These are phyloP conservation scores for Otus sunia DNA, from an alignment of 2,113 vertebrate genomes.

Conservation along the genomic window DNA sequence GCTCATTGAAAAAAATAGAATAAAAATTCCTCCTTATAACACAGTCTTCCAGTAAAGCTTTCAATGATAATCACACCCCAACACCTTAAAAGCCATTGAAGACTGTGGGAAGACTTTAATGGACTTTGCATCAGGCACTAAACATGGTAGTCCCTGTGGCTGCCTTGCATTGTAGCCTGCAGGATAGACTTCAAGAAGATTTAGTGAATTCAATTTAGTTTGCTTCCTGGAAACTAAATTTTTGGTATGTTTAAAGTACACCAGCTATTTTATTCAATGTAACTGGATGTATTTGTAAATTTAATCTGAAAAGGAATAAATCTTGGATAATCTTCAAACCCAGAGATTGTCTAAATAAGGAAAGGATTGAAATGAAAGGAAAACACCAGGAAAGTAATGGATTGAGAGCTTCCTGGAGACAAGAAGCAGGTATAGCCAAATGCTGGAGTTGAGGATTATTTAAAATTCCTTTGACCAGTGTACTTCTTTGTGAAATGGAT, in stretches of 20 bases:
- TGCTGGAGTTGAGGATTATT: slow-evolving; percentile 38
- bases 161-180: background rate
- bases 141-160: background rate
- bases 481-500: slow-evolving; percentile 47
- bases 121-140: background rate
- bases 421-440: slow-evolving; percentile 66
- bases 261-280: background rate
- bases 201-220: background rate
- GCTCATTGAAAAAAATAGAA: background rate
- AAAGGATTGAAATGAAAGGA: slow-evolving; percentile 56
- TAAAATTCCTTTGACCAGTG: slow-evolving; percentile 64
- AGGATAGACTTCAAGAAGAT: background rate
- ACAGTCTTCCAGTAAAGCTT: background rate
- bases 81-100: background rate
- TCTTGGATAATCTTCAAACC: slow-evolving; percentile 33
- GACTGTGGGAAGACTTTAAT: background rate
- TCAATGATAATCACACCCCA: background rate
- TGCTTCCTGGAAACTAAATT: slow-evolving; percentile 27
- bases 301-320: slow-evolving; percentile 36
- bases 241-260: slow-evolving; percentile 52
- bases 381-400: slow-evolving; percentile 57
- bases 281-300: slow-evolving; percentile 38
- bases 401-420: slow-evolving; percentile 60
- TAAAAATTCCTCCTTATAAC: background rate
- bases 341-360: slow-evolving; percentile 63